These are phyloP conservation scores for Ceyx margarethae DNA, from an alignment of 2,113 vertebrate species.

Conservation along the genomic window DNA sequence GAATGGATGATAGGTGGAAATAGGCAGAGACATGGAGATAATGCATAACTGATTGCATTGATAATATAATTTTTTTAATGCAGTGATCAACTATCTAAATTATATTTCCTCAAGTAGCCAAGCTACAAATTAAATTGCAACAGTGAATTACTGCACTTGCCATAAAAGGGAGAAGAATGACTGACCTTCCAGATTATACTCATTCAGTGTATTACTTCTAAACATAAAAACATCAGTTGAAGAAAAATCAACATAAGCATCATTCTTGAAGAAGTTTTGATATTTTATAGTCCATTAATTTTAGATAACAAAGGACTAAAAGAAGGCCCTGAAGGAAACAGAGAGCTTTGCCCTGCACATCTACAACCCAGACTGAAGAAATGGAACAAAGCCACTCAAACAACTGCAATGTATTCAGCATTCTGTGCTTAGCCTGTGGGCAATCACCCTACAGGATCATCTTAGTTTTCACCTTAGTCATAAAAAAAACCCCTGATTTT, in stretches of 20 bases:
- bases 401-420: background rate
- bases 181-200: background rate
- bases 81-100: background rate
- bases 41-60: background rate
- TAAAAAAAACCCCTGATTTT: background rate
- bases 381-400: background rate
- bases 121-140: slow-evolving; percentile 19
- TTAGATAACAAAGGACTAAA: background rate
- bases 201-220: background rate
- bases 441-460: background rate
- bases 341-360: background rate
- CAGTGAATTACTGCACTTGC: background rate
- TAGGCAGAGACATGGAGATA: background rate
- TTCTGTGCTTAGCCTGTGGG: background rate
- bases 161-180: background rate
- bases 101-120: slow-evolving; percentile 1
- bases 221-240: background rate
- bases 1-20: background rate
- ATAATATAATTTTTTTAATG: slow-evolving; percentile 10
- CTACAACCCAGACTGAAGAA: background rate
- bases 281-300: background rate
- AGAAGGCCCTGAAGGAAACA: background rate
- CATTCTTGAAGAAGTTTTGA: background rate
- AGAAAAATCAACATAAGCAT: background rate
- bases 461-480: background rate